Evolutionary conservation across 2,113 vertebrate genomes (phyloP), one percentile per base, ranked within the genome.

Genomic region (Rhinopithecus roxellana): DNA sequence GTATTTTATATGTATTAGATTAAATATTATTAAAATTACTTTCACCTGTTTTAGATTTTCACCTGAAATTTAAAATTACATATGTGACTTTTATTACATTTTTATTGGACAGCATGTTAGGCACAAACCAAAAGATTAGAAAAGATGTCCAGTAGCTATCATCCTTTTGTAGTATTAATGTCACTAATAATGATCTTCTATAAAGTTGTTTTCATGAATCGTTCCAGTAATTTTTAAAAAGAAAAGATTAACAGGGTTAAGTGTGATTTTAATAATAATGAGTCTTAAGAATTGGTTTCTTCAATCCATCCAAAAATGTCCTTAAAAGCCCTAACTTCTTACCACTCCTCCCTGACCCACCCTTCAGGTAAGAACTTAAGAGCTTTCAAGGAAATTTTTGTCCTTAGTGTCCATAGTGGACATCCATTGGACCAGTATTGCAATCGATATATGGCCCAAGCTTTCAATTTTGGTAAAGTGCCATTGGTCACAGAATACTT

Each of bases 1-100:
- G 12, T 61, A 90, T 48, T 89, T 80, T 88, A 13, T 70, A 78
- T n/a, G 32, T 48, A 88, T 1, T 81, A 50, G 23, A 86, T 57
- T 81, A 83, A 83, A 82, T 30, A 45, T 67, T n/a, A 87, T 48
- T 81, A 59, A 72, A 86, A 93, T 74, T 89, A 82, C 75, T 75
- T 82, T 88, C 50, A 93, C 40, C 32, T 93, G 43, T 81, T 94
- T 85, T 74, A 90, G 82, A 96, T 89, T 86, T 86, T 93, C 81
- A 74, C 6, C 9, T 77, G n/a, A 85, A 86, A 78, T 55, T 70
- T 94, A 72, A 80, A 94, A 88, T 81, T 72, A 72, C 45, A 45
- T 27, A 64, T 9, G 13, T 64, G 64, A 25, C 22, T 57, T 83
- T 7, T 74, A 90, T 38, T 90, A 27, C 57, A 77, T 82, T 93